These are phyloP conservation scores for Neelides folsomi DNA, from an alignment of 2,888 invertebrate species.

Conservation along the genomic window DNA sequence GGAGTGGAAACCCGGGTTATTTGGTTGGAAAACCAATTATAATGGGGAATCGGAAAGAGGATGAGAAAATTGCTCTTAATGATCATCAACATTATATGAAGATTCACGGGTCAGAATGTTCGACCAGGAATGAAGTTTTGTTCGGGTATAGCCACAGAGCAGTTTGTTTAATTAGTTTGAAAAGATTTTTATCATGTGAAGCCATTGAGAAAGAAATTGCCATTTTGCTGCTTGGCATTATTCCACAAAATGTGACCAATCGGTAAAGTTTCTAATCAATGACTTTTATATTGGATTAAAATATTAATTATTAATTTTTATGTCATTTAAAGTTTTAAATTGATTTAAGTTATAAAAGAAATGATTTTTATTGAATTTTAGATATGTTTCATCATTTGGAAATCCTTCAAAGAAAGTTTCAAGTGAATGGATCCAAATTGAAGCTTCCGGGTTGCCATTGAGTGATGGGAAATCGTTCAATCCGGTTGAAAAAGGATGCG, in stretches of 20 bases:
- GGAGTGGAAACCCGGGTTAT: slow-evolving; percentile 70
- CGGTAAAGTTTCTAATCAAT: slow-evolving; percentile 1
- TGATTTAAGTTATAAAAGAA: too few relatives aligned
- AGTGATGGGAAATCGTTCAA: slow-evolving; percentile 6
- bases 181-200: slow-evolving; percentile 33
- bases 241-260: neutral
- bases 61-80: slow-evolving; percentile 7
- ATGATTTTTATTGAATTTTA: slow-evolving; percentile 23
- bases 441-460: slow-evolving; percentile 28
- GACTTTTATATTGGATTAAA: neutral
- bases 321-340: too few relatives aligned
- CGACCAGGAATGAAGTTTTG: neutral
- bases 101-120: slow-evolving; percentile 12
- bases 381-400: slow-evolving; percentile 42
- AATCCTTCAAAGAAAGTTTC: slow-evolving; percentile 39
- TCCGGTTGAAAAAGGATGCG: slow-evolving; percentile 35
- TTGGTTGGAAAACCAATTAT: slow-evolving; percentile 50
- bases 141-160: slow-evolving; percentile 4
- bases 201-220: slow-evolving; percentile 36
- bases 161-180: slow-evolving; percentile 4
- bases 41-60: slow-evolving; percentile 36
- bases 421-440: slow-evolving; percentile 43
- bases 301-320: too few relatives aligned
- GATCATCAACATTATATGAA: slow-evolving; percentile 19
- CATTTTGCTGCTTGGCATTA: slow-evolving; percentile 31